Base-by-base conservation (phyloP, 2,113 vertebrate genomes). In the Macrotis lagotis region DNA sequence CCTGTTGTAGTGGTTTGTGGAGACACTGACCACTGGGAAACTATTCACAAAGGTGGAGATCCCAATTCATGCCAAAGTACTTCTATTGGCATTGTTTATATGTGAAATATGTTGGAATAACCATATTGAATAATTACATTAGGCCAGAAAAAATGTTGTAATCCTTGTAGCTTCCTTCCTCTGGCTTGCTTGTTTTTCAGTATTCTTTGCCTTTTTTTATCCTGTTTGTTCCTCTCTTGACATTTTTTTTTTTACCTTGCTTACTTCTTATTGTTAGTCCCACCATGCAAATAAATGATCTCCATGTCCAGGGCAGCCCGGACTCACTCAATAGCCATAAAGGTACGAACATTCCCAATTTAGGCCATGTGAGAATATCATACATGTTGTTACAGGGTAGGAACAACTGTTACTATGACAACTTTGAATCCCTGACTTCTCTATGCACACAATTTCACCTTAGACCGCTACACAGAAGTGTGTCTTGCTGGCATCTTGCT, bases 121-220 rank as follows among this genome's bases (percentile, higher is more conserved):
- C 96, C 90, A 89, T 0, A 0, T 48, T 28, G 92, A 92, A 92
- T 92, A 91, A n/a, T 49, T 24, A 88, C 91, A 89, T 96, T 96
- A 51, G 59, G 88, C 89, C 88, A 95, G 91, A 51, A 94, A 94
- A 97, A 96, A 96, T 97, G 93, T 96, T 90, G 92, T 91, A 96
- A 96, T 91, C 93, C 94, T 92, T 95, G 96, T 91, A 52, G 66
- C 0, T 92, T 96, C 91, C 94, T 96, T 95, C 89, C 95, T 95
- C 44, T 95, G 96, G 96, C 95, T 95, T 96, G 93, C 97, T 96
- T 96, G 88, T 89, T 90, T 95, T 90, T 88, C 95, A 91, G 91
- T 92, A 74, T 92, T 97, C 97, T 97, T 96, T 97, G 92, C 48
- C 97, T 94, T 96, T 94, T 96, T 98, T 96, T 96, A 95, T 97